Base-by-base conservation (phyloP, 1,140 invertebrate species). In the Hylaeus anthracinus region DNA sequence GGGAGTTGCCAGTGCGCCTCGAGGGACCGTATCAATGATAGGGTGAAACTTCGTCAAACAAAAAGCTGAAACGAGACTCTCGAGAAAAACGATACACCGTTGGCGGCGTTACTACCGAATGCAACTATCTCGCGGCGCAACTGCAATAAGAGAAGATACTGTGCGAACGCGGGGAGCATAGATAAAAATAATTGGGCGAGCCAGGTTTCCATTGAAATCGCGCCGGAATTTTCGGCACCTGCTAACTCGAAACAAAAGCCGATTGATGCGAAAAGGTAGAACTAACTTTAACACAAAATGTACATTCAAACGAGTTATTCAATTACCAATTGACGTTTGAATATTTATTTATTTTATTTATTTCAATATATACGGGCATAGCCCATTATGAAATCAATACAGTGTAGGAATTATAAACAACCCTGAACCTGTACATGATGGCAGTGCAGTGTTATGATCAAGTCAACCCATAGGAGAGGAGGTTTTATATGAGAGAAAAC, bases 61-160 rank as follows among this genome's bases (percentile, higher is more conserved):
- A 80, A 75, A 79, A 61, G 43, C 63, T 43, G 41, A 55, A 67
- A 80, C 78, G 72, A 67, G 45, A 45, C 78, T 41, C 72, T 37
- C 41, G 71, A 74, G 78, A 74, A 80, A 80, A 80, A 79, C 60
- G 60, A 48, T 64, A 79, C 60, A 56, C 76, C 12, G 51, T 12
- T 45, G 76, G 26, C 51, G 51, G 48, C 55, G 55, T 53, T 48
- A 6, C 37, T 37, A 15, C 51, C 63, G 72, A 80, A 80, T 75
- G 78, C 72, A 80, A 80, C 74, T 80, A 80, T 80, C 64, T 15
- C 45, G 26, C 43, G 51, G n/a, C 26, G 37, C 48, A 15, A 53
- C 53, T 48, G 43, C 41, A 79, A 66, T 79, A 74, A 80, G 72
- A 67, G 71, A 60, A 26, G 53, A 61, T 55, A 41, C 37, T 12